phyloP scores from a whole-genome alignment of 1,140 invertebrate genomes.

The Epicauta chinensis region DNA sequence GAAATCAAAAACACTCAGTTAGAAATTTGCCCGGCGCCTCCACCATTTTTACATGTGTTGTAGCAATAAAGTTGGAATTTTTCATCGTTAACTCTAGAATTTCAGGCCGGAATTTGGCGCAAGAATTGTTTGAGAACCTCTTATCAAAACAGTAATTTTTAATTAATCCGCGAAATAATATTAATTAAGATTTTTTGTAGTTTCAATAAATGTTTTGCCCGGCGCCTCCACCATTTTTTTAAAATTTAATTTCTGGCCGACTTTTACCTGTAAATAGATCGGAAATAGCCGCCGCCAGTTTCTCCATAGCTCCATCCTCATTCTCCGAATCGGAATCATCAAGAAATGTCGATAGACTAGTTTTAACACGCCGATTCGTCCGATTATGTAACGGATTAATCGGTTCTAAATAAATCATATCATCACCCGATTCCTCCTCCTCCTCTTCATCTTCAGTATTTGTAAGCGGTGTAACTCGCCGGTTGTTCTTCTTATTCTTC shows the following conservation, averaged over 20 bases:
- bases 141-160: too few species aligned
- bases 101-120: too few species aligned
- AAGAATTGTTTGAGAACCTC: too few species aligned
- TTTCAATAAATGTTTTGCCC: too few species aligned
- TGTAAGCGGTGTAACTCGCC: constrained; percentile 14
- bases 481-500: background rate
- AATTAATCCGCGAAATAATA: too few species aligned
- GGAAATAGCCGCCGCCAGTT: constrained; percentile 62
- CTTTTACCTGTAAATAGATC: constrained; percentile 63
- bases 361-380: constrained; percentile 35
- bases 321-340: constrained; percentile 76
- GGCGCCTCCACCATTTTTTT: background rate
- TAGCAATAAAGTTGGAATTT: too few species aligned
- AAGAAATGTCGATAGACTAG: constrained; percentile 51
- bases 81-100: too few species aligned
- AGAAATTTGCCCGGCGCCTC: background rate
- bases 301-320: constrained; percentile 63
- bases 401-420: constrained; percentile 40
- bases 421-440: constrained; percentile 39
- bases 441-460: constrained; percentile 25
- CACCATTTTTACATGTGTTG: background rate
- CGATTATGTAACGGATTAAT: constrained; percentile 32
- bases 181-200: too few species aligned
- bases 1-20: constrained; percentile 8
- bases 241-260: background rate